A percentile compares a stretch with the other conserved stretches of the same genome.
Evolutionary conservation across 2,888 invertebrate genomes (phyloP).

Genomic region (Hemicrepidius hirtus): DNA sequence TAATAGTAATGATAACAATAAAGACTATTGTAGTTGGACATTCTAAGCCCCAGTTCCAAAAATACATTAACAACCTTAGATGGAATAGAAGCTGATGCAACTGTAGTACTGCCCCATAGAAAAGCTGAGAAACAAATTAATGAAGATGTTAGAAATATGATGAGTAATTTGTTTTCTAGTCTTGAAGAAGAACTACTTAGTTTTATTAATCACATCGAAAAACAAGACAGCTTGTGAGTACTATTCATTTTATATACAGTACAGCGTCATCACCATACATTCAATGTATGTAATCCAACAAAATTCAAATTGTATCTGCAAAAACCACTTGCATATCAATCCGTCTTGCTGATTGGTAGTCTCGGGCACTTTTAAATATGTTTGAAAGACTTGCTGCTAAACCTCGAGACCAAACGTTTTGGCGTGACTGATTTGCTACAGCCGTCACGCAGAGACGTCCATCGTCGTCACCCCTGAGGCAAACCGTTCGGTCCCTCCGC

Average conservation of each 20-base stretch:
- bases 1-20: not conserved
- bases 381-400: no score
- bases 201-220: conserved; percentile 91
- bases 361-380: no score
- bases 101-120: conserved; percentile 69
- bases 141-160: conserved; percentile 88
- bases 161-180: conserved; percentile 91
- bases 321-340: no score
- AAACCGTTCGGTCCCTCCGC: no score
- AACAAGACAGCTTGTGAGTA: conserved; percentile 91
- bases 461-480: no score
- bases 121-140: conserved; percentile 82
- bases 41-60: conserved; percentile 74
- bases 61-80: conserved; percentile 78
- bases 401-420: no score
- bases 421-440: no score
- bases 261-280: no score
- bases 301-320: no score
- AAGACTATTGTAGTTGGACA: conserved; percentile 72
- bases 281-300: no score
- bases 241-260: not conserved
- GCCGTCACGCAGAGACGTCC: no score
- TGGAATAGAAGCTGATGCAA: conserved; percentile 67
- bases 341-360: no score
- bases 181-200: conserved; percentile 90